Evolutionary conservation across 1,140 invertebrate species (phyloP).

Genomic region (Drosophila pallidifrons): DNA sequence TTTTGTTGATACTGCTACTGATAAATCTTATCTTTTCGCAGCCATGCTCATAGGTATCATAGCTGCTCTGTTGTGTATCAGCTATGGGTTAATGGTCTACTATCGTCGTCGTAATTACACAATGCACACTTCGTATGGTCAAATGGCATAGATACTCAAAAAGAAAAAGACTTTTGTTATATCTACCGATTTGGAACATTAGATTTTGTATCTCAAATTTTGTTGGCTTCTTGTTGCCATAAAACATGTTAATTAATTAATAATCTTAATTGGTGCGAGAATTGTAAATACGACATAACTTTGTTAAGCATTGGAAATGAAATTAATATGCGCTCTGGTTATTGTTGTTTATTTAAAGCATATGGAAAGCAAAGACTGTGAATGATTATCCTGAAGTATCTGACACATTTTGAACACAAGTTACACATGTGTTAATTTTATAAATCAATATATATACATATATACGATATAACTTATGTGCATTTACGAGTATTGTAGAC

Average conservation of each 20-base stretch:
- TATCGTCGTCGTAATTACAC: constrained; percentile 77
- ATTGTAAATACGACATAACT: constrained; percentile 10
- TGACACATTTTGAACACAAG: constrained; percentile 43
- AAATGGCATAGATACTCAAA: constrained; percentile 67
- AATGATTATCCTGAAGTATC: constrained; percentile 74
- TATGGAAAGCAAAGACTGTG: constrained; percentile 71
- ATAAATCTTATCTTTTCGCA: constrained; percentile 26
- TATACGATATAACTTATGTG: constrained; percentile 38
- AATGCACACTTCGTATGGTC: constrained; percentile 65
- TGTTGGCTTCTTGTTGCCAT: constrained; percentile 12
- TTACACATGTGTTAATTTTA: constrained; percentile 23
- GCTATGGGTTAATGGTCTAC: constrained; percentile 77
- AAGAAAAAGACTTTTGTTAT: constrained; percentile 27
- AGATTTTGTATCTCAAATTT: constrained; percentile 10
- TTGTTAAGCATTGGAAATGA: not conserved
- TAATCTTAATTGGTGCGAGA: constrained; percentile 10
- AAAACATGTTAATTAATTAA: constrained; percentile 9
- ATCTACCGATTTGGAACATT: not conserved
- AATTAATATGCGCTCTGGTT: constrained; percentile 9
- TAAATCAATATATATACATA: constrained; percentile 10
- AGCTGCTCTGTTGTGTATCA: constrained; percentile 56
- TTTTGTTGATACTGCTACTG: not conserved
- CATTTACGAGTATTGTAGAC: constrained; percentile 55
- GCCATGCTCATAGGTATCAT: constrained; percentile 77
- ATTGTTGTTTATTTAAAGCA: constrained; percentile 52